A percentile compares a stretch with the other conserved stretches of the same genome.
These are phyloP conservation scores for Gasterosteus nipponicus DNA, from an alignment of 2,113 vertebrate species.

Conservation along the genomic window DNA sequence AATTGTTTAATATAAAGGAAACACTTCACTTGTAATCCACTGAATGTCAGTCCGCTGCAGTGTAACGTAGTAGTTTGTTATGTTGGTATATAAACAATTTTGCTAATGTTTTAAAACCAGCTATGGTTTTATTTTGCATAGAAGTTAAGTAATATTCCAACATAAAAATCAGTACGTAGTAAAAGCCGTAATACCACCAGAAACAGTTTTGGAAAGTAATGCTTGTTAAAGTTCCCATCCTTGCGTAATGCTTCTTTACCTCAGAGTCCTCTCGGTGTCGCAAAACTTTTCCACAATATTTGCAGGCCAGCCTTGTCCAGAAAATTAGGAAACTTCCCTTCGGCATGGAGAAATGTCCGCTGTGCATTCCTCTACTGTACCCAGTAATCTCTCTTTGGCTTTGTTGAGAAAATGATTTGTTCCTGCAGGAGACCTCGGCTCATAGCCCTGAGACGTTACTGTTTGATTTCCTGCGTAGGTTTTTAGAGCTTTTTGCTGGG, in stretches of 20 bases:
- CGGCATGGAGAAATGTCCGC: constrained; percentile 71
- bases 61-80: constrained; percentile 5
- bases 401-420: constrained; percentile 79
- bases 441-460: constrained; percentile 75
- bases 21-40: constrained; percentile 30
- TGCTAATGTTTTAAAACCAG: constrained; percentile 11
- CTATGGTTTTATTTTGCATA: constrained; percentile 2
- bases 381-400: constrained; percentile 76
- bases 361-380: constrained; percentile 77
- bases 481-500: constrained; percentile 69
- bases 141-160: constrained; percentile 6
- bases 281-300: constrained; percentile 73
- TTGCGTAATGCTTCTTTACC: constrained; percentile 42
- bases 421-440: constrained; percentile 77
- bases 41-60: constrained; percentile 18
- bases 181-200: neutral
- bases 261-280: constrained; percentile 33
- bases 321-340: constrained; percentile 75
- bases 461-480: constrained; percentile 80
- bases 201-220: neutral
- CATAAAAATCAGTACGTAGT: neutral
- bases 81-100: neutral
- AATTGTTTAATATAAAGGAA: constrained; percentile 40
- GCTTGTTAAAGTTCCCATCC: constrained; percentile 30
- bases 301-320: constrained; percentile 67